phyloP scores from a whole-genome alignment of 2,888 invertebrate genomes.

The Trachelus stipa region DNA sequence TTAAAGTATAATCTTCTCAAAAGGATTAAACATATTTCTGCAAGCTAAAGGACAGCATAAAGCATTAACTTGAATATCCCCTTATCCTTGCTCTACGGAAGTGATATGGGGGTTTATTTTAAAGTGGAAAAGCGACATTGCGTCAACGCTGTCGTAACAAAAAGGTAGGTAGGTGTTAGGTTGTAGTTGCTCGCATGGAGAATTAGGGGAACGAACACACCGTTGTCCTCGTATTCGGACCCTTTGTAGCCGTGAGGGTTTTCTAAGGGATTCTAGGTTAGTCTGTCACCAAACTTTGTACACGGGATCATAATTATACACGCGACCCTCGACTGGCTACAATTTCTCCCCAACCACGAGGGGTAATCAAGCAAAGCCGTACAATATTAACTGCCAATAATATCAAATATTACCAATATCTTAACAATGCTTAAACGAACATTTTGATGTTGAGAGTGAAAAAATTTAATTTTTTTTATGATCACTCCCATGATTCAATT shows the following conservation, averaged over 20 bases:
- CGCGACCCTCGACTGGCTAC: background rate
- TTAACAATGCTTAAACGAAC: background rate
- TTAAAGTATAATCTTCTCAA: background rate
- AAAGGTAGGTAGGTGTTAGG: background rate
- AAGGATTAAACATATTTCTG: background rate
- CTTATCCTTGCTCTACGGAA: background rate
- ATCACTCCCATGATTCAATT: background rate
- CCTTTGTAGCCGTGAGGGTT: slow-evolving; percentile 23
- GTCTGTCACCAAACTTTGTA: slow-evolving; percentile 21
- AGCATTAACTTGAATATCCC: background rate
- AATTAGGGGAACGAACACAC: slow-evolving; percentile 26
- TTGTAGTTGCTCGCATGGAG: slow-evolving; percentile 38
- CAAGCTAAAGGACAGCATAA: background rate
- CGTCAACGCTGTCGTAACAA: background rate
- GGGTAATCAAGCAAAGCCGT: background rate
- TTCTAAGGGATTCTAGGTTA: slow-evolving; percentile 20
- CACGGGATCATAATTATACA: slow-evolving; percentile 8
- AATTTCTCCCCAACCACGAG: background rate
- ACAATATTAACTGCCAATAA: background rate
- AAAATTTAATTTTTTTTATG: background rate
- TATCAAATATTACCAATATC: background rate
- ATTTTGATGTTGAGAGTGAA: background rate
- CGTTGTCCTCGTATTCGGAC: slow-evolving; percentile 18
- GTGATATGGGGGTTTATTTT: slow-evolving; percentile 40
- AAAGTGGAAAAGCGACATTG: slow-evolving; percentile 13